These are phyloP conservation scores for Caenorhabditis sp. DNA, from an alignment of 2,888 invertebrate genomes.

Conservation along the genomic window DNA sequence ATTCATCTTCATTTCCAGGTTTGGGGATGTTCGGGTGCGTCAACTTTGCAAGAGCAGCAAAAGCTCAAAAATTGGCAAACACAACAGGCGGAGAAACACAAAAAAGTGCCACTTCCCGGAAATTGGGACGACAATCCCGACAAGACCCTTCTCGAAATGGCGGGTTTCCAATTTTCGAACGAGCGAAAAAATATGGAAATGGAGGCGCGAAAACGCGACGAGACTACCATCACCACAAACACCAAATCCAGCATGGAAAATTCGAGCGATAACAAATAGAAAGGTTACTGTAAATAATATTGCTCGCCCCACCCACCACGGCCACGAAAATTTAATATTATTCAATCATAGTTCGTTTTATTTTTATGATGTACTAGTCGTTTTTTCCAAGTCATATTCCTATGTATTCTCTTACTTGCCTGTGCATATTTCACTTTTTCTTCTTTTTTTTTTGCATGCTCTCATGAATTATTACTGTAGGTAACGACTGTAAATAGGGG, in stretches of 20 bases:
- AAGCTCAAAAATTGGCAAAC: conserved; percentile 91
- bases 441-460: no score
- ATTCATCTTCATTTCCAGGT: conserved; percentile 17
- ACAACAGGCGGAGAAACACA: conserved; percentile 76
- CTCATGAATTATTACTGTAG: no score
- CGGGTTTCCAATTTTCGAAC: conserved; percentile 75
- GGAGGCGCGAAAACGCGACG: conserved; percentile 14
- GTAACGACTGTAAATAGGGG: no score
- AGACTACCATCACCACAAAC: neutral
- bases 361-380: no score
- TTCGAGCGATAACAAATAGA: neutral
- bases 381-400: no score
- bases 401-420: no score
- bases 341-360: neutral
- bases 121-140: conserved; percentile 97
- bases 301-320: no score
- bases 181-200: conserved; percentile 50
- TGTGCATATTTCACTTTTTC: no score
- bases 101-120: conserved; percentile 81
- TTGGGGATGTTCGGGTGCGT: conserved; percentile 71
- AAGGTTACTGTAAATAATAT: neutral
- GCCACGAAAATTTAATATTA: no score
- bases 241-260: neutral
- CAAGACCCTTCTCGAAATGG: conserved; percentile 86
- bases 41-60: conserved; percentile 79